Conservation (phyloP, 1,140 invertebrate species). For the Calliopsis andreniformis region DNA sequence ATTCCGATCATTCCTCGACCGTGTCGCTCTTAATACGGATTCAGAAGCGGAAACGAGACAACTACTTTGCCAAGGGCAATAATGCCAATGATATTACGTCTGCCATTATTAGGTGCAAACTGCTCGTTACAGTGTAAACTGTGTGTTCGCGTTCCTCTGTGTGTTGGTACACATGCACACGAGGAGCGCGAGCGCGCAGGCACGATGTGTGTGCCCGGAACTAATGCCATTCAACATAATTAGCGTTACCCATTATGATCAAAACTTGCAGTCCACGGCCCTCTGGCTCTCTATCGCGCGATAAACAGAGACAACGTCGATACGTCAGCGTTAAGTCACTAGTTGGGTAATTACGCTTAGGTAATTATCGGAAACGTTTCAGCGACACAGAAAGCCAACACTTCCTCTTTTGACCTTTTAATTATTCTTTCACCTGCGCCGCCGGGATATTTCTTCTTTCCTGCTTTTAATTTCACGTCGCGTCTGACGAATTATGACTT, state of each 20-base stretch:
- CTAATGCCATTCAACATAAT: constrained; percentile 61
- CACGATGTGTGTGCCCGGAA: constrained; percentile 46
- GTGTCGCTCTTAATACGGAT: constrained; percentile 18
- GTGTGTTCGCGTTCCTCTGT: constrained; percentile 1
- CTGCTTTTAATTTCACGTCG: no score
- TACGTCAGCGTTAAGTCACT: constrained; percentile 38
- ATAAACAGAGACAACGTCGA: constrained; percentile 35
- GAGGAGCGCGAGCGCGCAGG: constrained; percentile 25
- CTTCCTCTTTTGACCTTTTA: background rate
- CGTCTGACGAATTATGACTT: no score
- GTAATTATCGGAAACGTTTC: constrained; percentile 37
- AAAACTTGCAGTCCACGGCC: constrained; percentile 36
- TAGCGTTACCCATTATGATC: constrained; percentile 57
- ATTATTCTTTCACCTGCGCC: background rate
- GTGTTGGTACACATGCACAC: background rate
- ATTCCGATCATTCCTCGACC: background rate
- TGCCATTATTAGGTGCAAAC: constrained; percentile 57
- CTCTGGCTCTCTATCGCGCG: constrained; percentile 16
- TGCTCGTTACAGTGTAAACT: constrained; percentile 62
- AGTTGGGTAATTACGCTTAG: constrained; percentile 29
- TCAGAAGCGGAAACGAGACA: constrained; percentile 7
- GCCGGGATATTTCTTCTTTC: no score
- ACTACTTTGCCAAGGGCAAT: constrained; percentile 31
- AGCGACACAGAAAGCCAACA: background rate
- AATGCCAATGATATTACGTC: constrained; percentile 36